These are phyloP conservation scores for Chionomys nivalis DNA, from an alignment of 2,113 vertebrate genomes.

Conservation along the genomic window DNA sequence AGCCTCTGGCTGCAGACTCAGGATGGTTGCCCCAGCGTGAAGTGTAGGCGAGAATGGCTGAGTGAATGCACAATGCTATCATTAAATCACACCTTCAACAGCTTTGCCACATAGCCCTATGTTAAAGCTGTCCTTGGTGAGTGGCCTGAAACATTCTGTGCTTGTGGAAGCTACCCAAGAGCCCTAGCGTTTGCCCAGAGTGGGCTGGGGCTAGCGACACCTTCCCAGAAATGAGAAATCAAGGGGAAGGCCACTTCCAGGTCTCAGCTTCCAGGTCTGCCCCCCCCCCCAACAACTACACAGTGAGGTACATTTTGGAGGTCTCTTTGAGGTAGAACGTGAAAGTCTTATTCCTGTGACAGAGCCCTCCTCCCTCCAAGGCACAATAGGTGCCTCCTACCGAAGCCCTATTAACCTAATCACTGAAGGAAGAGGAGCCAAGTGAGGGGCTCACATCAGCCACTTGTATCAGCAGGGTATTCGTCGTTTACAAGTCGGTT, in stretches of 20 bases:
- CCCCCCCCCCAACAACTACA: background rate
- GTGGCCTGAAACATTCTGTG: background rate
- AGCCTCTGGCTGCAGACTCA: background rate
- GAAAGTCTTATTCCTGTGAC: background rate
- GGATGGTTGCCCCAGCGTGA: background rate
- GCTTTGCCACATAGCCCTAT: background rate
- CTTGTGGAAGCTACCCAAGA: background rate
- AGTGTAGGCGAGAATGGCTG: background rate
- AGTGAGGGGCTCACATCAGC: background rate
- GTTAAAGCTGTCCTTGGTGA: background rate
- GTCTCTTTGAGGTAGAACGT: background rate
- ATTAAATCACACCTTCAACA: background rate
- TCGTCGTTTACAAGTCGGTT: background rate
- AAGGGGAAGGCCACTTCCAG: background rate
- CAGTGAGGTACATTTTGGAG: background rate
- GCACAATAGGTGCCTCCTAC: background rate
- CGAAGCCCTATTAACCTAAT: background rate
- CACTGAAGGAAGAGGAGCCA: background rate
- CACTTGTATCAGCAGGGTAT: background rate
- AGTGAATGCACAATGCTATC: too few relatives aligned
- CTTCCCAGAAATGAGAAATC: background rate
- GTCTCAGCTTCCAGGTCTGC: background rate
- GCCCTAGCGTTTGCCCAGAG: too few relatives aligned
- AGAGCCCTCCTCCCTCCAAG: background rate
- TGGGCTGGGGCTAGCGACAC: background rate